These are phyloP conservation scores for Cephus spinipes DNA, from an alignment of 2,888 invertebrate species.

Conservation along the genomic window DNA sequence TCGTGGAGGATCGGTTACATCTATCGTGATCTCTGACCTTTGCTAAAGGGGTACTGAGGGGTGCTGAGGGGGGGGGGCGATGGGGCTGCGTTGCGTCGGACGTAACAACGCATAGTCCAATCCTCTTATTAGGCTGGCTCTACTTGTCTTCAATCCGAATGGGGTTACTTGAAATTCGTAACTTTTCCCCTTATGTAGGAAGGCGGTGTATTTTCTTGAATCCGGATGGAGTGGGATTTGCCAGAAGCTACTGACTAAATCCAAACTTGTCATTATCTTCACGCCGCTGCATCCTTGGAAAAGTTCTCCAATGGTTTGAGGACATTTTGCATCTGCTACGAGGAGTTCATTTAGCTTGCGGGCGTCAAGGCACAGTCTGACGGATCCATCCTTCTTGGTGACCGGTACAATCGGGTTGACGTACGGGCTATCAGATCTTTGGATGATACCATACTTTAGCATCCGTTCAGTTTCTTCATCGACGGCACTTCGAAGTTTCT, in stretches of 20 bases:
- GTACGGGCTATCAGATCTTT: background rate
- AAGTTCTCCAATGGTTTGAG: background rate
- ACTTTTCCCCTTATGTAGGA: too few relatives aligned
- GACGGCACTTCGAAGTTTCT: background rate
- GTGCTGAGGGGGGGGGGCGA: too few relatives aligned
- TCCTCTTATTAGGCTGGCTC: too few relatives aligned
- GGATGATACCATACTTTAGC: background rate
- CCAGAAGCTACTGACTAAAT: conserved; percentile 10
- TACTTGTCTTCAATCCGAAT: too few relatives aligned
- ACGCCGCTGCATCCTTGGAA: conserved; percentile 2
- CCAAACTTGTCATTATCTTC: background rate
- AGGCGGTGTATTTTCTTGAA: too few relatives aligned
- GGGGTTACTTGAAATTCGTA: too few relatives aligned
- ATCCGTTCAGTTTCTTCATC: conserved; percentile 1
- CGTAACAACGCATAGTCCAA: too few relatives aligned
- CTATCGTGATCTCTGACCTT: too few relatives aligned
- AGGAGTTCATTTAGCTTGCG: background rate
- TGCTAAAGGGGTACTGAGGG: too few relatives aligned
- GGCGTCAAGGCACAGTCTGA: background rate
- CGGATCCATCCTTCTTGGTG: background rate
- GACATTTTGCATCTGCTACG: background rate
- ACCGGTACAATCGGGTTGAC: too few relatives aligned
- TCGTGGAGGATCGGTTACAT: too few relatives aligned
- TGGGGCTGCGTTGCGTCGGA: too few relatives aligned
- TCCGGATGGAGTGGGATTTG: background rate